Conservation (phyloP, 2,797 vertebrate genomes). For the Oryzias sinensis region DNA sequence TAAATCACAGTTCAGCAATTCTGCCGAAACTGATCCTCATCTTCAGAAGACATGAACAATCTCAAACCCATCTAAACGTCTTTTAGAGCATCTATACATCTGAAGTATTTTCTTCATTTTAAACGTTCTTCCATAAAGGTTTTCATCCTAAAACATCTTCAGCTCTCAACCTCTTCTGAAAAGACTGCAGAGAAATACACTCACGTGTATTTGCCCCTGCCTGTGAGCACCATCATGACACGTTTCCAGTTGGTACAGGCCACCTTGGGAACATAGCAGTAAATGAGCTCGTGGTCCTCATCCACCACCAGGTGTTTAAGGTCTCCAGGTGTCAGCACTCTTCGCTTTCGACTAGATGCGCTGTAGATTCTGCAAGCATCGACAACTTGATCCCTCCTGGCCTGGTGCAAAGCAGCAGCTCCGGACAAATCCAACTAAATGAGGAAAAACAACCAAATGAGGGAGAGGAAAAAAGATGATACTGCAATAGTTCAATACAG, state of each 20-base stretch:
- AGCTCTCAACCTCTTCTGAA: background rate
- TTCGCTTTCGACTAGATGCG: constrained; percentile 84
- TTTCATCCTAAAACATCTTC: background rate
- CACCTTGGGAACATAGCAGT: constrained; percentile 98
- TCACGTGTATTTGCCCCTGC: constrained; percentile 88
- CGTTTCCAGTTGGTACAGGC: constrained; percentile 99
- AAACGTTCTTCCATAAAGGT: too few species aligned
- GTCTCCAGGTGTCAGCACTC: constrained; percentile 90
- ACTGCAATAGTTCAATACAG: constrained; percentile 5
- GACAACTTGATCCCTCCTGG: constrained; percentile 88
- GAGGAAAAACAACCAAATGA: constrained; percentile 5
- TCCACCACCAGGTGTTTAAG: constrained; percentile 97
- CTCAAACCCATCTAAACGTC: too few species aligned
- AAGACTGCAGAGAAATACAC: background rate
- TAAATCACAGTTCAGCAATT: background rate
- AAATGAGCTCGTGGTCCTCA: constrained; percentile 95
- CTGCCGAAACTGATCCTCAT: too few species aligned
- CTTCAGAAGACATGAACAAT: too few species aligned
- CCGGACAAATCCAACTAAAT: constrained; percentile 85
- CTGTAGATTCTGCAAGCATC: constrained; percentile 87
- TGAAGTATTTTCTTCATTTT: too few species aligned
- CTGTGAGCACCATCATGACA: constrained; percentile 97
- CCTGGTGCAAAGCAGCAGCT: constrained; percentile 88
- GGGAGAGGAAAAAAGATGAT: background rate
- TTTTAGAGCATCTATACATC: too few species aligned